A percentile compares a stretch with the other conserved stretches of the same genome.
Evolutionary conservation across 64 coral and sea anemone genomes (phyloP).

Genomic region (Montipora sp.): DNA sequence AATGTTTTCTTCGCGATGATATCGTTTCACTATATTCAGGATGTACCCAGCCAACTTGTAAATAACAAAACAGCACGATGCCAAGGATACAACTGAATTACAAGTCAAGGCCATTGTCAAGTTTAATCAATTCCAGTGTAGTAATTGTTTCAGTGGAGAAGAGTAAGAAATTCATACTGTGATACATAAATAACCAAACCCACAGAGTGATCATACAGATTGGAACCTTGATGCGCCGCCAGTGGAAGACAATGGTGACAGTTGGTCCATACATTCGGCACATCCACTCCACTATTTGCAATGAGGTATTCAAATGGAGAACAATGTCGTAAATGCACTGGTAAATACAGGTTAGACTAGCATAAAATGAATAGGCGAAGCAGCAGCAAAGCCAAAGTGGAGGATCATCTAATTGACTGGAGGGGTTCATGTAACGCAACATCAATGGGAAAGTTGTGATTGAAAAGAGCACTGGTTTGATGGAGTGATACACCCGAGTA

Average conservation of each 20-base stretch:
- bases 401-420: constrained; percentile 65
- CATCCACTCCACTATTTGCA: constrained; percentile 83
- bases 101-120: constrained; percentile 84
- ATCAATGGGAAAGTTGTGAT: constrained; percentile 70
- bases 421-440: constrained; percentile 51
- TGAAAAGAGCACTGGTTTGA: constrained; percentile 86
- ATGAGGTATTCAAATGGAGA: constrained; percentile 59
- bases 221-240: constrained; percentile 82
- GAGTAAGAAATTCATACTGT: constrained; percentile 65
- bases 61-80: constrained; percentile 91
- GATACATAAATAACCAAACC: constrained; percentile 58
- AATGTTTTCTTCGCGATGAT: constrained; percentile 75
- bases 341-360: constrained; percentile 59
- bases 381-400: constrained; percentile 83
- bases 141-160: constrained; percentile 66
- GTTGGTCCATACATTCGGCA: constrained; percentile 93
- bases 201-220: constrained; percentile 77
- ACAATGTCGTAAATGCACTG: constrained; percentile 54
- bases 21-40: constrained; percentile 49
- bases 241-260: constrained; percentile 84
- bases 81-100: constrained; percentile 80
- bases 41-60: constrained; percentile 73
- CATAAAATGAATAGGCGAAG: constrained; percentile 72
- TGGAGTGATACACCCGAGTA: constrained; percentile 63
- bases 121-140: constrained; percentile 73